Base-by-base conservation (phyloP, 2,888 invertebrate genomes). In the Xanthia icteritia region DNA sequence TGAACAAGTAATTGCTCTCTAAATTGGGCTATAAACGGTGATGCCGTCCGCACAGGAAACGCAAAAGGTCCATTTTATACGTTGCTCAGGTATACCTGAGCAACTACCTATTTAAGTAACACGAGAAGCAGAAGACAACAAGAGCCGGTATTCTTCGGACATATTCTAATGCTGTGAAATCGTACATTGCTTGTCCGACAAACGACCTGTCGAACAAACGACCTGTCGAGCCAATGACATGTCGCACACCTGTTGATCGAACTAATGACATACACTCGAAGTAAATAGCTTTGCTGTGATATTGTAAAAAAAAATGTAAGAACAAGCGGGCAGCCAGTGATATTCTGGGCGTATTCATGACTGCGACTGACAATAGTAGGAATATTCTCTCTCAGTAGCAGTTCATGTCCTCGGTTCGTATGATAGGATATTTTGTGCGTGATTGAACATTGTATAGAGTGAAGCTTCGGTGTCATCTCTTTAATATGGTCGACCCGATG, bases 1-100 rank as follows among this genome's bases (percentile, higher is more conserved):
- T 88, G 84, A 88, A 86, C 88, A 86, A 79, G 79, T 86, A 88
- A 86, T 86, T 82, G 78, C 84, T 86, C 84, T 82, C 86, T 88
- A 86, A 86, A 86, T 88, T 86, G 88, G 88, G 76, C 86, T 76
- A 84, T 86, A 88, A 88, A 86, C 78, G 76, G 70, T 76, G 73
- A 76, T 56, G 69, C 15, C 11, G 9, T 36, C 23, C 2, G 5
- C n/a, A 9, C 42, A 60, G 51, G 39, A 11, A 0, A 66, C n/a
- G 0, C 71, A 82, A 64, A 86, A 86, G 71, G 51, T n/a, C 6
- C 17, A 68, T 36, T 36, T 5, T 36, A 17, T 31, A 54, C 9
- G 23, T 54, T 17, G 8, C 11, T 56, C 36, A 36, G 56, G 5
- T 54, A 36, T 23, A n/a, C n/a, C n/a, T n/a, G n/a, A n/a, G n/a